Evolutionary conservation across 2,113 vertebrate species (phyloP).

Genomic region (Coptodon rendalli): DNA sequence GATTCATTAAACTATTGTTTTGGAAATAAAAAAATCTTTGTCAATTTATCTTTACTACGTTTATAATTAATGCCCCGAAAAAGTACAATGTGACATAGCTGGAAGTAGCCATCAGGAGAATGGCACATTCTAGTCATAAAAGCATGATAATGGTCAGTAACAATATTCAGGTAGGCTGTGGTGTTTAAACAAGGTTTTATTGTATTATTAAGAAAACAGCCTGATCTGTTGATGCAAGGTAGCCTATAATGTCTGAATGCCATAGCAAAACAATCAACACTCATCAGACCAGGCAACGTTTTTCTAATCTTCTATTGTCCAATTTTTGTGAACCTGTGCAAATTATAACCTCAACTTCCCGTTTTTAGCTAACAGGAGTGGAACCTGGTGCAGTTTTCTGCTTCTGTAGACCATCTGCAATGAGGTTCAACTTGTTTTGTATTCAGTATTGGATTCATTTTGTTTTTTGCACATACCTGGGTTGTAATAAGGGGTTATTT

Average conservation of each 20-base stretch:
- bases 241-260: not conserved
- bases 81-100: not conserved
- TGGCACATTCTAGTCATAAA: not conserved
- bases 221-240: not conserved
- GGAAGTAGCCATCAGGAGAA: not conserved
- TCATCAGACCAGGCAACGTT: not conserved
- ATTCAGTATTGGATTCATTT: not conserved
- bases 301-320: not conserved
- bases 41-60: not conserved
- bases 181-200: not conserved
- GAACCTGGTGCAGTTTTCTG: not conserved
- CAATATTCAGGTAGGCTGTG: not conserved
- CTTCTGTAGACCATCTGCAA: not conserved
- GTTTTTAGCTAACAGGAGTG: not conserved
- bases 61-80: not conserved
- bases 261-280: not conserved
- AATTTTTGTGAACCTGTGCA: not conserved
- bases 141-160: not conserved
- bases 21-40: not conserved
- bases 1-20: not conserved
- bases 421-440: not conserved
- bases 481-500: not conserved
- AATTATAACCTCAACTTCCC: not conserved
- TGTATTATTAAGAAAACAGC: not conserved
- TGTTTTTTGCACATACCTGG: not conserved